phyloP scores from a whole-genome alignment of 2,113 vertebrate genomes.

The Bubo bubo region DNA sequence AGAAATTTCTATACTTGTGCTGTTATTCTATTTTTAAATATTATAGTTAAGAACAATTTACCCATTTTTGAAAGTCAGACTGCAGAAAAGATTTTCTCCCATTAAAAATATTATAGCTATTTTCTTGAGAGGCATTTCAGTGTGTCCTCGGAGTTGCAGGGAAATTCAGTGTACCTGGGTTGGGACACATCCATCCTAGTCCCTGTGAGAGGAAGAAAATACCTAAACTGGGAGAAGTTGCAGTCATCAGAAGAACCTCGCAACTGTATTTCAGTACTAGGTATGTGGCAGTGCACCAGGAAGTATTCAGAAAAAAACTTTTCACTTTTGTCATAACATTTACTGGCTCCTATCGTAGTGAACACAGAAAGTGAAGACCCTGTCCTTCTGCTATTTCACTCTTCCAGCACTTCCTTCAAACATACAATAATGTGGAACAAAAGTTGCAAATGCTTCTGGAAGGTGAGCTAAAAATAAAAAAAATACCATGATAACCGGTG shows the following conservation, averaged over 20 bases:
- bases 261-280: background rate
- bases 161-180: background rate
- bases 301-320: background rate
- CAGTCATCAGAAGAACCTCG: background rate
- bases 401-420: background rate
- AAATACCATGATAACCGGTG: background rate
- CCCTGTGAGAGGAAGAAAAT: background rate
- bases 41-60: background rate
- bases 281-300: background rate
- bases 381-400: background rate
- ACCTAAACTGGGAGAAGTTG: background rate
- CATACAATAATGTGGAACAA: background rate
- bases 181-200: background rate
- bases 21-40: background rate
- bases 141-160: background rate
- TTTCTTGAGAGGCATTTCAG: background rate
- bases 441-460: background rate
- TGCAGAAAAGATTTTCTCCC: background rate
- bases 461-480: background rate
- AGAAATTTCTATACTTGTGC: background rate
- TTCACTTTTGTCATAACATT: background rate
- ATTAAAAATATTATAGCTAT: background rate
- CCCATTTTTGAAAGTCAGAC: background rate
- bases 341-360: background rate
- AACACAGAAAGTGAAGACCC: background rate